Base-by-base conservation (phyloP, 2,888 invertebrate genomes). In the Thymelicus acteon region DNA sequence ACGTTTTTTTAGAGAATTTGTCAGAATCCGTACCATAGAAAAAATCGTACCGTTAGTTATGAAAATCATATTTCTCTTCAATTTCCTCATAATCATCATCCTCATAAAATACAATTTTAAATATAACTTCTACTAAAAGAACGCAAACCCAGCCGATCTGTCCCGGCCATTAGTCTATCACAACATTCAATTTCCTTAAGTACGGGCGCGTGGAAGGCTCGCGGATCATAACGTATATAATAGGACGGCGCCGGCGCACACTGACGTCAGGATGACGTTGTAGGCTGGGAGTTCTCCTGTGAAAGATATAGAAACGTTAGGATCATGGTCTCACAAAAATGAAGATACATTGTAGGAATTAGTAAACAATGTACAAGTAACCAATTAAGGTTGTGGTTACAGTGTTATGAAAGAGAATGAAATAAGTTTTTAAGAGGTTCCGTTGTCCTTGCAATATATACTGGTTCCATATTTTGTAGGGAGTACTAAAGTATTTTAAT, bases 151-250 rank as follows among this genome's bases (percentile, higher is more conserved):
- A 69, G 58, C 69, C 24, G 37, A 31, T 48, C 37, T 48, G 24
- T 37, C 52, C 52, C 69, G 69, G 69, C 63, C 37, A 57, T 69
- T 69, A 69, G 81, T 89, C 92, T 92, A 93, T 92, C 92, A 93
- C 93, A 92, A 93, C 92, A 93, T 92, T 91, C 85, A 92, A 89
- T 91, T 89, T 88, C 85, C 82, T 87, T 84, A 85, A 68, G 60
- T 72, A 69, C 69, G 74, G 76, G 48, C 52, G 3, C 57, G 37
- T 58, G 60, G 58, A 70, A 60, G 60, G 54, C 70, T 63, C 66
- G 40, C 19, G 65, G 65, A 79, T 79, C 79, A 80, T 79, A 80
- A 80, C 70, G 74, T 44, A 31, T 71, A 72, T n/a, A 77, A 67
- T 31, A 82, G 73, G 37, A 78, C 75, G 19, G 75, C 78, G 72